Evolutionary conservation across 2,888 invertebrate species (phyloP).

Genomic region (Rhaphigaster nebulosa): DNA sequence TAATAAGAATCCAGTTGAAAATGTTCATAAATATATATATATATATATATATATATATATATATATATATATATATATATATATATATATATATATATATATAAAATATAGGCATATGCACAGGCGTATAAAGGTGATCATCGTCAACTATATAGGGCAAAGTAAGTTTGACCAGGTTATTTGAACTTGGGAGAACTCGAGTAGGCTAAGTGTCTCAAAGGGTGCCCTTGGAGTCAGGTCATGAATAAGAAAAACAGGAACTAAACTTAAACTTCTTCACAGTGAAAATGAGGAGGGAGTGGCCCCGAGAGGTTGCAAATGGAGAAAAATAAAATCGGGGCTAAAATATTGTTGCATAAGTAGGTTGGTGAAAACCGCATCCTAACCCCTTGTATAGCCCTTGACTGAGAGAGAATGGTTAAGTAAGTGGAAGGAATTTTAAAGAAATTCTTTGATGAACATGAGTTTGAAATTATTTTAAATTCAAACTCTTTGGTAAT

Average conservation of each 20-base stretch:
- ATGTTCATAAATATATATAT: too few species aligned
- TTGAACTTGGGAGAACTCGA: background rate
- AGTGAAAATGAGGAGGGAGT: background rate
- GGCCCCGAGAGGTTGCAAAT: background rate
- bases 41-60: too few species aligned
- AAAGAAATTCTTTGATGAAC: too few species aligned
- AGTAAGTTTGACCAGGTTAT: background rate
- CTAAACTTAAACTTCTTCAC: background rate
- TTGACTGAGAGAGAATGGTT: background rate
- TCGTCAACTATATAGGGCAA: background rate
- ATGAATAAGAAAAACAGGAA: conserved; percentile 8
- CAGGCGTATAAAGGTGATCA: background rate
- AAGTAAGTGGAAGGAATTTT: background rate
- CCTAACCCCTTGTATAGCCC: background rate
- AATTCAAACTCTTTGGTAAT: too few species aligned
- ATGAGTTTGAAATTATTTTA: too few species aligned
- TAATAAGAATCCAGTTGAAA: too few species aligned
- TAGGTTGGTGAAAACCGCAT: background rate
- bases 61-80: too few species aligned
- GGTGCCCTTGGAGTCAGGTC: background rate
- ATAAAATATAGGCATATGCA: too few species aligned
- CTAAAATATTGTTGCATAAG: conserved; percentile 8
- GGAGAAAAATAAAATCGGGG: background rate
- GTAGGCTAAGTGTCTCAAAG: background rate
- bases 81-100: too few species aligned